These are phyloP conservation scores for Rhinoraja longicauda DNA, from an alignment of 2,797 vertebrate species.

Conservation along the genomic window DNA sequence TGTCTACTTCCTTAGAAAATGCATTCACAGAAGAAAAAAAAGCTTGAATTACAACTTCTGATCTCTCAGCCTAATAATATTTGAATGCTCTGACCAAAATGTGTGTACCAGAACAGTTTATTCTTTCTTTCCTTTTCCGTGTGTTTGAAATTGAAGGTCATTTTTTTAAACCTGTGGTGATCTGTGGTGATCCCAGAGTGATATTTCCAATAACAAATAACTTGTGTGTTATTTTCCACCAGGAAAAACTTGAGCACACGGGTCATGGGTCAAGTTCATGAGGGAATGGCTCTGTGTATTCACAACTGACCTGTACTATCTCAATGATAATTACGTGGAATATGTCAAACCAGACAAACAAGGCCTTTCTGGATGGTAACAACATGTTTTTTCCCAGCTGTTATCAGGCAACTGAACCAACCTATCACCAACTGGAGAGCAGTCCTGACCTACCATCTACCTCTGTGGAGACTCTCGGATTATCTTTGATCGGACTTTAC, in stretches of 20 bases:
- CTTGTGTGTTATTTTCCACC: background rate
- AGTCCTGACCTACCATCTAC: no score
- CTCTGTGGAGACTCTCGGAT: no score
- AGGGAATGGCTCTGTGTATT: constrained; percentile 18
- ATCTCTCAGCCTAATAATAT: constrained; percentile 17
- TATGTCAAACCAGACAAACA: constrained; percentile 24
- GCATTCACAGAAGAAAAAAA: constrained; percentile 45
- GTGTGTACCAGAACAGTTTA: background rate
- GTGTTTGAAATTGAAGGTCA: constrained; percentile 18
- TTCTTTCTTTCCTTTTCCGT: background rate
- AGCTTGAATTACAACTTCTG: constrained; percentile 42
- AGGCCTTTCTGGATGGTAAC: background rate
- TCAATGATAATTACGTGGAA: background rate
- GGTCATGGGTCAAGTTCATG: background rate
- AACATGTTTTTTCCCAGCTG: no score
- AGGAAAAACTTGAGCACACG: background rate
- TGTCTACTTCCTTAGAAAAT: constrained; percentile 38
- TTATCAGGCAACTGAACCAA: no score
- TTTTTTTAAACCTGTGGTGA: background rate
- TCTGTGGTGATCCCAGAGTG: background rate
- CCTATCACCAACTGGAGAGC: no score
- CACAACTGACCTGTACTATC: constrained; percentile 2
- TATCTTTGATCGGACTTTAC: no score
- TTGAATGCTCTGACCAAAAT: constrained; percentile 26
- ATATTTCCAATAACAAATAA: background rate